phyloP scores from a whole-genome alignment of 2,888 invertebrate genomes.

The Chrysolina oricalcia region DNA sequence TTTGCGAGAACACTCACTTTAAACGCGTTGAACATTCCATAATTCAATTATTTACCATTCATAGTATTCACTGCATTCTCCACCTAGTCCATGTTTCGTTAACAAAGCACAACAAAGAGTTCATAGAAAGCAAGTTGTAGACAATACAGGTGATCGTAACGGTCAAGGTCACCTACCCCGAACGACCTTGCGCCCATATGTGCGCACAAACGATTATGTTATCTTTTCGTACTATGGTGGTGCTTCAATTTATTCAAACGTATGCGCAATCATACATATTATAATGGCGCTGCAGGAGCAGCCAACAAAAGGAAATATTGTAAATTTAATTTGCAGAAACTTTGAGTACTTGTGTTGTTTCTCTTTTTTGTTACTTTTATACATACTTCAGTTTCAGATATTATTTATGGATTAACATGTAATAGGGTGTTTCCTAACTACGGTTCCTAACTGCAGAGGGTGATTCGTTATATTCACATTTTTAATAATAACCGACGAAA shows the following conservation, averaged over 20 bases:
- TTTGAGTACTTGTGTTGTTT: too few relatives aligned
- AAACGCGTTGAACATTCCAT: not conserved
- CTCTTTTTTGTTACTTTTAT: too few relatives aligned
- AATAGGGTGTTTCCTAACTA: too few relatives aligned
- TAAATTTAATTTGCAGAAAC: not conserved
- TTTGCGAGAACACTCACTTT: too few relatives aligned
- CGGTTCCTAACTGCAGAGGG: too few relatives aligned
- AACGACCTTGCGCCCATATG: constrained; percentile 39
- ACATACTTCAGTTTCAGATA: too few relatives aligned
- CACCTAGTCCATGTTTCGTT: not conserved
- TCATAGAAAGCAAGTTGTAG: constrained; percentile 20
- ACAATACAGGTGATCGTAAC: constrained; percentile 37
- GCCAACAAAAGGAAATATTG: not conserved
- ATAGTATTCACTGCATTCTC: not conserved
- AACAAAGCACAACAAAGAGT: constrained; percentile 9
- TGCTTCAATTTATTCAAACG: constrained; percentile 14
- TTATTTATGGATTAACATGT: too few relatives aligned
- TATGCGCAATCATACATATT: not conserved
- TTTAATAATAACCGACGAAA: too few relatives aligned
- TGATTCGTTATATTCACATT: too few relatives aligned
- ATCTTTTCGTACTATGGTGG: not conserved
- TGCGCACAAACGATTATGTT: constrained; percentile 2
- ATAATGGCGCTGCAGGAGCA: not conserved
- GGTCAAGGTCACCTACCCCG: constrained; percentile 39
- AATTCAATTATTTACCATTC: not conserved